Conservation (phyloP, 2,113 vertebrate genomes). For the Poeciliopsis turrubarensis region DNA sequence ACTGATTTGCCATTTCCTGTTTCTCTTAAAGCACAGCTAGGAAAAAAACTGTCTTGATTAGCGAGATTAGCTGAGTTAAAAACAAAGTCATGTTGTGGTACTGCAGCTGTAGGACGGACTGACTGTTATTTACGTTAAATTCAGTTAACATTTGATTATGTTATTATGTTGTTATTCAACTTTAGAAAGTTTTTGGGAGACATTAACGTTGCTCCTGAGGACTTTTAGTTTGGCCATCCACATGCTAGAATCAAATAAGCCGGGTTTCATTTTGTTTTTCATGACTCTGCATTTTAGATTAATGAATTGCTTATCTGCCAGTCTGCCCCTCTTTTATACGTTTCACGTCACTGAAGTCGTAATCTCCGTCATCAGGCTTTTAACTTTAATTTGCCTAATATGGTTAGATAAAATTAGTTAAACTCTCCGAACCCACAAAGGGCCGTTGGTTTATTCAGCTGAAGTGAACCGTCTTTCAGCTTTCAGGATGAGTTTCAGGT, state of each 20-base stretch:
- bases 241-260: neutral
- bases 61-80: neutral
- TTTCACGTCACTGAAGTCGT: neutral
- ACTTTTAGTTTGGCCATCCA: neutral
- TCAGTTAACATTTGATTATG: neutral
- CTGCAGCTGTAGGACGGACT: neutral
- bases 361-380: neutral
- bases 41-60: neutral
- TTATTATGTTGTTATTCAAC: neutral
- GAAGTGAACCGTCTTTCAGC: neutral
- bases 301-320: neutral
- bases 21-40: conserved; percentile 16
- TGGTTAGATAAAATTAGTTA: neutral
- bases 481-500: neutral
- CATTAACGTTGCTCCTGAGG: neutral
- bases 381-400: neutral
- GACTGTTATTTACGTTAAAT: neutral
- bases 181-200: neutral
- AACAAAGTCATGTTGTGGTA: neutral
- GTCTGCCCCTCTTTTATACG: too few relatives aligned
- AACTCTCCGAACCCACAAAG: neutral
- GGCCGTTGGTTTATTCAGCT: neutral
- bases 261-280: neutral
- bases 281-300: neutral
- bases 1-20: conserved; percentile 57